Evolutionary conservation across 2,113 vertebrate species (phyloP).

Genomic region (Xenus cinereus): DNA sequence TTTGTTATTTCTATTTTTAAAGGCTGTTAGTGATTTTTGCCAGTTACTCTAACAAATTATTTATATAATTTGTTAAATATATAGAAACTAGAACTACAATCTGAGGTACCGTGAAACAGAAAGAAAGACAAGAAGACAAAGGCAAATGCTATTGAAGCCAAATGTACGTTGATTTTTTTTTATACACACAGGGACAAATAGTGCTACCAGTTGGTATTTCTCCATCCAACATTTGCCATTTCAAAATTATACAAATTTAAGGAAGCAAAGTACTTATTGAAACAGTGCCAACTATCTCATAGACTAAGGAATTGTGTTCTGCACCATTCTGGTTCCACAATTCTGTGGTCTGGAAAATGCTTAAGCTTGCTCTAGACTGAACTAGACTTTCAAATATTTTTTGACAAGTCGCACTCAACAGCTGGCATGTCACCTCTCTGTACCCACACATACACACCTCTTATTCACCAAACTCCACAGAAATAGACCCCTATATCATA

Average conservation of each 20-base stretch:
- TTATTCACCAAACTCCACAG: background rate
- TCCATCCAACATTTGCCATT: background rate
- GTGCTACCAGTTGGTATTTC: background rate
- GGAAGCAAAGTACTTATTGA: background rate
- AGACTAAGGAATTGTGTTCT: background rate
- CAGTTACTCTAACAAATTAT: background rate
- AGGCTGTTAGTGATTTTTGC: background rate
- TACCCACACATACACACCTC: background rate
- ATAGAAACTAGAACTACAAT: background rate
- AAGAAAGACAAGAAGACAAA: background rate
- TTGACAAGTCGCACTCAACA: background rate
- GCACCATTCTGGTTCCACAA: background rate
- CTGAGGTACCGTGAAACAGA: background rate
- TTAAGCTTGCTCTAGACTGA: background rate
- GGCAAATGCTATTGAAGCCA: background rate
- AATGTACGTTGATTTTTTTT: background rate
- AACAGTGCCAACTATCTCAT: background rate
- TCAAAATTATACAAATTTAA: background rate
- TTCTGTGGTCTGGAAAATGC: background rate
- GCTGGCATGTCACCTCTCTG: background rate
- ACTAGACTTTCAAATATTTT: background rate
- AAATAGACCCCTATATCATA: background rate
- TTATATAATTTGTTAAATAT: background rate
- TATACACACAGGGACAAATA: background rate
- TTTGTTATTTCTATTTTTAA: background rate